A percentile compares a stretch with the other conserved stretches of the same genome.
Conservation (phyloP, 2,113 vertebrate genomes). For the Tetrao urogallus region DNA sequence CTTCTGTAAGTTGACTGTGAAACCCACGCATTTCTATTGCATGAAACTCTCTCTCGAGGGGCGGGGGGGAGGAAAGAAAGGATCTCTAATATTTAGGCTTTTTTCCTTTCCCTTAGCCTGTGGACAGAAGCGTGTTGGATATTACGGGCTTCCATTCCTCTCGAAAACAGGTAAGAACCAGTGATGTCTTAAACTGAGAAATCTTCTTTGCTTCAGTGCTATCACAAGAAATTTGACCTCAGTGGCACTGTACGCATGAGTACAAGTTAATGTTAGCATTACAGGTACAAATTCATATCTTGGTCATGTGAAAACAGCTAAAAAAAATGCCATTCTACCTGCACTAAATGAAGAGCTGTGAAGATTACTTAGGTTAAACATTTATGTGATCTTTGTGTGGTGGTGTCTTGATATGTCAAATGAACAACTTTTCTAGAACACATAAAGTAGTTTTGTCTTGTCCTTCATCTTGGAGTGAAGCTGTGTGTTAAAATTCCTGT, state of each 20-base stretch:
- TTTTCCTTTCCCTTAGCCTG: constrained; percentile 74
- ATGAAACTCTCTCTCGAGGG: background rate
- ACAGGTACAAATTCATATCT: background rate
- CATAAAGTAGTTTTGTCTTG: background rate
- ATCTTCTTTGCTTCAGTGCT: background rate
- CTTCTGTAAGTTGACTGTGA: constrained; percentile 84
- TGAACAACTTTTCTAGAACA: background rate
- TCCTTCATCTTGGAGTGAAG: background rate
- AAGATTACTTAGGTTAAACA: background rate
- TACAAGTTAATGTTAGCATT: background rate
- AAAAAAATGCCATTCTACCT: background rate
- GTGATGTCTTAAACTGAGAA: background rate
- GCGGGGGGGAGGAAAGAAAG: background rate
- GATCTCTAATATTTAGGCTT: constrained; percentile 12
- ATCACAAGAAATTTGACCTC: background rate
- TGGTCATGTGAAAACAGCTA: background rate
- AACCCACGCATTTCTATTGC: background rate
- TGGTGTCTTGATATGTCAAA: background rate
- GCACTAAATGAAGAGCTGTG: background rate
- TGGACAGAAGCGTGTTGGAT: constrained; percentile 82
- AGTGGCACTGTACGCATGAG: rapidly evolving
- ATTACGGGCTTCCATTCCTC: constrained; percentile 77
- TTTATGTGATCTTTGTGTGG: background rate
- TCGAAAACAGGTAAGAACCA: constrained; percentile 85
- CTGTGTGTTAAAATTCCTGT: background rate